Percentiles rank a stretch among this genome's conserved stretches.
Conservation (phyloP, 2,113 vertebrate genomes). For the Sander vitreus region DNA sequence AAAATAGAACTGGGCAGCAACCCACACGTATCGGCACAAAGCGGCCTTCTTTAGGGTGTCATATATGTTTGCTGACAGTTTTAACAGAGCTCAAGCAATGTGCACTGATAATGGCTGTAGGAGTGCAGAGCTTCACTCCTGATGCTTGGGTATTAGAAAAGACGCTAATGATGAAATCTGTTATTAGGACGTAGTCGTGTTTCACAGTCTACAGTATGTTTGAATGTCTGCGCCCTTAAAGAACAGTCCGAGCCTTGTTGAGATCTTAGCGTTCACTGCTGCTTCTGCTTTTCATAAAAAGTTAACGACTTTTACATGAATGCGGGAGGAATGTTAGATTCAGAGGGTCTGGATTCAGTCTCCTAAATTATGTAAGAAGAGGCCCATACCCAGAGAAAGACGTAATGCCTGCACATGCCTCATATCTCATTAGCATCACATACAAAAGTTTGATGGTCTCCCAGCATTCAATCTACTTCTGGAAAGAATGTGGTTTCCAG, state of each 20-base stretch:
- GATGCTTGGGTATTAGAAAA: conserved; percentile 27
- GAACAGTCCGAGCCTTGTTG: conserved; percentile 59
- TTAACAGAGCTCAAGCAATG: conserved; percentile 17
- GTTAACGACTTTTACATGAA: conserved; percentile 70
- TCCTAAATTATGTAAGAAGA: conserved; percentile 78
- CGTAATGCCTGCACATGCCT: conserved; percentile 76
- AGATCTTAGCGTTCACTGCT: conserved; percentile 48
- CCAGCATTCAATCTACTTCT: conserved; percentile 41
- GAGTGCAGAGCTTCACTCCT: conserved; percentile 9
- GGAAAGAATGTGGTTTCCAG: conserved; percentile 67
- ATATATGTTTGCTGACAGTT: conserved; percentile 50
- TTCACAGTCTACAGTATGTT: conserved; percentile 32
- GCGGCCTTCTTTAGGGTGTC: not conserved
- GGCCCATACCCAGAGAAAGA: conserved; percentile 63
- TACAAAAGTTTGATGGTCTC: conserved; percentile 61
- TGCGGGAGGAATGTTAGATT: conserved; percentile 72
- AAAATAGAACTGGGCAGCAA: no score
- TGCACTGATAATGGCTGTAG: not conserved
- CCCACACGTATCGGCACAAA: no score
- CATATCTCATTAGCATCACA: conserved; percentile 71
- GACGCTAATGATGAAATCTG: conserved; percentile 16
- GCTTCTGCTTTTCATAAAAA: conserved; percentile 72
- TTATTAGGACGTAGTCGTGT: conserved; percentile 12
- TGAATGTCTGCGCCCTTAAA: conserved; percentile 20
- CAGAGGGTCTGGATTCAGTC: conserved; percentile 66